phyloP scores from a whole-genome alignment of 2,797 vertebrate genomes.

The Peromyscus eremicus region DNA sequence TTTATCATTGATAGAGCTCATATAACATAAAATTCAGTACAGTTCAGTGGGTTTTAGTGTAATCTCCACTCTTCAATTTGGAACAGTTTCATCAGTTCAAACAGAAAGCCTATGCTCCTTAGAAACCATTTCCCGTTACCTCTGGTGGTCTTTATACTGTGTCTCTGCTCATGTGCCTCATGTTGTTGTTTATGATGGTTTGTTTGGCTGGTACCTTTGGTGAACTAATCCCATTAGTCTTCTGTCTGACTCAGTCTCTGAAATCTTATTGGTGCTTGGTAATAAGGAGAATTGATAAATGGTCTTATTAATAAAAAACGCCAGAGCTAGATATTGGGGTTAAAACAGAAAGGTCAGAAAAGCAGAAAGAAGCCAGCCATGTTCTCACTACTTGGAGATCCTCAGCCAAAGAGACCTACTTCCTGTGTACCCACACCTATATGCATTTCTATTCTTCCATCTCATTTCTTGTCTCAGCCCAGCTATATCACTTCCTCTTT shows the following conservation, averaged over 20 bases:
- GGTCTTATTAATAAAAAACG: too few relatives aligned
- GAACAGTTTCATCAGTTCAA: not conserved
- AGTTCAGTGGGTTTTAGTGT: not conserved
- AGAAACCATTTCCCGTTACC: not conserved
- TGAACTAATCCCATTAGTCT: not conserved
- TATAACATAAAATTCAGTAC: not conserved
- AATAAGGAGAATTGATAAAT: not conserved
- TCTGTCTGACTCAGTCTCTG: not conserved
- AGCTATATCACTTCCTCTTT: too few relatives aligned
- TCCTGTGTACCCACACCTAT: too few relatives aligned
- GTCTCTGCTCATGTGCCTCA: not conserved
- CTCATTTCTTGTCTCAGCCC: too few relatives aligned
- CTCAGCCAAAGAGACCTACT: too few relatives aligned
- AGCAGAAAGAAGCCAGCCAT: too few relatives aligned
- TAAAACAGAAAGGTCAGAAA: too few relatives aligned
- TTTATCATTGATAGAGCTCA: not conserved
- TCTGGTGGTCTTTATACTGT: not conserved
- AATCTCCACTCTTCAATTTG: conserved; percentile 1
- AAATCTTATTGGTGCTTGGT: not conserved
- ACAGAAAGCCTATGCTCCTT: not conserved
- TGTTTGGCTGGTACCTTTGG: not conserved
- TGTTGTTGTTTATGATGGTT: not conserved
- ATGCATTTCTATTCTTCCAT: too few relatives aligned
- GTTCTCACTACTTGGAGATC: too few relatives aligned
- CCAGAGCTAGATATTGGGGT: too few relatives aligned